These are phyloP conservation scores for Mormyrops attenuatus DNA, from an alignment of 2,797 vertebrate species.

Conservation along the genomic window DNA sequence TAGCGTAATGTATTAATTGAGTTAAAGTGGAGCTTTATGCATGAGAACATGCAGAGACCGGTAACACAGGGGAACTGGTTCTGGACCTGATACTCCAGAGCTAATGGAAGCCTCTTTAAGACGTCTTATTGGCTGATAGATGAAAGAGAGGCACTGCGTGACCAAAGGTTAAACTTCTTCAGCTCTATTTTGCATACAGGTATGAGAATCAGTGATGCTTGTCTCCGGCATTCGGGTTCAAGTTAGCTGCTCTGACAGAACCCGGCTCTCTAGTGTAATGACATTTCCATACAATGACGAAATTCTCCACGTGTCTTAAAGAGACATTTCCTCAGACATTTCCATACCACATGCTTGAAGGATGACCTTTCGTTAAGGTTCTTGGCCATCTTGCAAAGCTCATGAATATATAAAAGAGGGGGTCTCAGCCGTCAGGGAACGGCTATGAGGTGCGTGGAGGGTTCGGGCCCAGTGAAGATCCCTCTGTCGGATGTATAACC, in stretches of 20 bases:
- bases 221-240: background rate
- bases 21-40: background rate
- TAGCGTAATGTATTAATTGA: background rate
- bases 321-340: background rate
- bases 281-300: background rate
- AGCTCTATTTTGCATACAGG: background rate
- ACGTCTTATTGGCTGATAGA: background rate
- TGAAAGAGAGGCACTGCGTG: background rate
- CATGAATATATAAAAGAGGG: background rate
- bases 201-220: background rate
- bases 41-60: background rate
- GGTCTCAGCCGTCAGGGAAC: background rate
- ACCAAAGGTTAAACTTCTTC: background rate
- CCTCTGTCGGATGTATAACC: background rate
- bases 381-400: background rate
- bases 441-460: background rate
- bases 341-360: background rate
- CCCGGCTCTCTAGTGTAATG: no score
- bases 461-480: background rate
- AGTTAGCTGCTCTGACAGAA: background rate
- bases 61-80: background rate
- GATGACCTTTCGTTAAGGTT: conserved; percentile 11
- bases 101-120: conserved; percentile 1
- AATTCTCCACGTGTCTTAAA: background rate
- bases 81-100: background rate